Percentiles rank a stretch among this genome's conserved stretches.
Conservation (phyloP, 2,888 invertebrate genomes). For the Cabera pusaria region DNA sequence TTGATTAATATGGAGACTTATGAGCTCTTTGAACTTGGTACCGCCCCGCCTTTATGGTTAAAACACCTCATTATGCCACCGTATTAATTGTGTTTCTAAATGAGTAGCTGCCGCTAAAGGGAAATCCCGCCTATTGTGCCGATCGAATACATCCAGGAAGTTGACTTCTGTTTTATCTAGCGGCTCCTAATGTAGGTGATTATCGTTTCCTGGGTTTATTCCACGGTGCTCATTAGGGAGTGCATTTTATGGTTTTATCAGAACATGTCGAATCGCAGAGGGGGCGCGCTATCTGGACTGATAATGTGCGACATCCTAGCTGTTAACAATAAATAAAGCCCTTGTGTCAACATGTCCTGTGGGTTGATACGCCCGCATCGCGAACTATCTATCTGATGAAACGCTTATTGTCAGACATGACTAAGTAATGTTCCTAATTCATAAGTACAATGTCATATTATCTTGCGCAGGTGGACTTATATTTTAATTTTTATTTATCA, state of each 20-base stretch:
- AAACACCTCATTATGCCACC: constrained; percentile 14
- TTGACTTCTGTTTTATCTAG: constrained; percentile 34
- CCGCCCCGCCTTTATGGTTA: constrained; percentile 18
- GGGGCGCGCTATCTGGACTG: constrained; percentile 50
- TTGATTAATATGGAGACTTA: background rate
- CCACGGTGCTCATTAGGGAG: constrained; percentile 28
- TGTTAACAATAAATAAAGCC: constrained; percentile 49
- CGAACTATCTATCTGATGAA: constrained; percentile 17
- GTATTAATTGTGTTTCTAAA: constrained; percentile 27
- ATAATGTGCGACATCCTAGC: constrained; percentile 49
- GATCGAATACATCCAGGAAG: constrained; percentile 32
- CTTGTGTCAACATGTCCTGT: constrained; percentile 43
- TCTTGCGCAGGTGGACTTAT: too few relatives aligned
- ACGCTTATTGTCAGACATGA: constrained; percentile 22
- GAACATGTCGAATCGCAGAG: constrained; percentile 34
- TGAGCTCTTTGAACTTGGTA: constrained; percentile 11
- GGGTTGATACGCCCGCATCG: constrained; percentile 30
- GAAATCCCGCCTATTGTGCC: constrained; percentile 42
- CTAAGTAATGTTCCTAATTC: too few relatives aligned
- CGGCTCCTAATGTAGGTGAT: constrained; percentile 20
- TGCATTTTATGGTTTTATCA: constrained; percentile 41
- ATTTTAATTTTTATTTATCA: too few relatives aligned
- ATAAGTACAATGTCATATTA: too few relatives aligned
- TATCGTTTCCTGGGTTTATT: constrained; percentile 39
- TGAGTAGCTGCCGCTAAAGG: constrained; percentile 38